Percentiles rank a stretch among this genome's conserved stretches.
Conservation (phyloP, 1,140 invertebrate genomes). For the Pollicipes pollicipes region DNA sequence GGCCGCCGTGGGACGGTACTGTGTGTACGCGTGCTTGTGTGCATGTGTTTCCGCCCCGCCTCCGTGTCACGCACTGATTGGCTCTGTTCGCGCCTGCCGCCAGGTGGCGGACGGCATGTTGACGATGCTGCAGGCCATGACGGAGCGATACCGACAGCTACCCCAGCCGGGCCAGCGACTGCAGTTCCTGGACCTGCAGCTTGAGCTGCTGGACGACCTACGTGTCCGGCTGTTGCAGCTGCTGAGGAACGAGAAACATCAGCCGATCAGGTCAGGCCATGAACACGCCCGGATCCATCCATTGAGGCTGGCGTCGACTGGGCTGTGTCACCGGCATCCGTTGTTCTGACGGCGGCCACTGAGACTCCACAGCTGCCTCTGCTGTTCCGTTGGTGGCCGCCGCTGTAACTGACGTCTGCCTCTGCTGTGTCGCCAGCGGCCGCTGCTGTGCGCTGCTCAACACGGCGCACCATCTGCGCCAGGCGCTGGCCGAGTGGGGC, state of each 20-base stretch:
- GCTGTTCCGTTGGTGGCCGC: too few species aligned
- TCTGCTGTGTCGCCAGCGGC: too few species aligned
- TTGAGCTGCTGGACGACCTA: constrained; percentile 77
- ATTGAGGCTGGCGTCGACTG: too few species aligned
- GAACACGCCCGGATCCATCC: too few species aligned
- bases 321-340: too few species aligned
- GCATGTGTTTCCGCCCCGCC: too few species aligned
- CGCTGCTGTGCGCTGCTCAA: constrained; percentile 55
- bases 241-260: constrained; percentile 37
- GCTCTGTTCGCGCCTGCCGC: neutral
- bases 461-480: constrained; percentile 57
- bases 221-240: constrained; percentile 58
- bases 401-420: too few species aligned
- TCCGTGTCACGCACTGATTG: too few species aligned
- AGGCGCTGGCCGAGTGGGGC: constrained; percentile 68
- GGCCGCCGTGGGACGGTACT: too few species aligned
- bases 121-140: constrained; percentile 61
- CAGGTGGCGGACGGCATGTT: constrained; percentile 42
- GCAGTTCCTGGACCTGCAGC: constrained; percentile 70
- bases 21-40: too few species aligned
- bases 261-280: constrained; percentile 38
- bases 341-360: too few species aligned
- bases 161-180: constrained; percentile 67
- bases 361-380: too few species aligned
- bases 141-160: constrained; percentile 61